These are phyloP conservation scores for Latrodectus hesperus DNA, from an alignment of 2,888 invertebrate genomes.

Conservation along the genomic window DNA sequence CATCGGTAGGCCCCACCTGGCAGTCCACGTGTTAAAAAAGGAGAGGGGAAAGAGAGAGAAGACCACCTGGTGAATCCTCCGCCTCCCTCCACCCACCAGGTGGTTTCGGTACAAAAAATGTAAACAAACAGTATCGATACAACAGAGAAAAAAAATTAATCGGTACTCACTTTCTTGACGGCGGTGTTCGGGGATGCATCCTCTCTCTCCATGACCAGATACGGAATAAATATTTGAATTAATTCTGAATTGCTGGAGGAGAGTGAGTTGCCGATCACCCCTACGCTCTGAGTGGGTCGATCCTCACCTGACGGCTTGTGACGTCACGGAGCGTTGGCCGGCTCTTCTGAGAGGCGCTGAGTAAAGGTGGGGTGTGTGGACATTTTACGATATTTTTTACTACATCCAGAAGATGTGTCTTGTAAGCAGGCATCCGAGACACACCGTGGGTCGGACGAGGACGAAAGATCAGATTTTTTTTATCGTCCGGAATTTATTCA, in stretches of 20 bases:
- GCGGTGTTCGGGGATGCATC: conserved; percentile 31
- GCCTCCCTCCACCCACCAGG: neutral
- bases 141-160: neutral
- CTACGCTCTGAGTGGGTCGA: conserved; percentile 58
- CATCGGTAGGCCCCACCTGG: neutral
- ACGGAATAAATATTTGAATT: neutral
- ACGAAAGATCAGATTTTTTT: neutral
- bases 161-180: conserved; percentile 47
- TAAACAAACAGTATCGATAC: neutral
- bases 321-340: conserved; percentile 56
- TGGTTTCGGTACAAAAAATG: neutral
- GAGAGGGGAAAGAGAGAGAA: neutral
- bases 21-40: conserved; percentile 46
- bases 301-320: conserved; percentile 60
- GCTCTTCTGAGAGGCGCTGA: neutral
- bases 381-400: conserved; percentile 9
- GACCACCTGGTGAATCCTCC: conserved; percentile 19
- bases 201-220: conserved; percentile 55
- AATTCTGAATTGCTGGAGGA: conserved; percentile 5
- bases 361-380: conserved; percentile 11
- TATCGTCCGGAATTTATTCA: neutral
- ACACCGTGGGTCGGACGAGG: neutral
- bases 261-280: conserved; percentile 17
- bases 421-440: neutral
- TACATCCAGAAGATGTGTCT: neutral